Conservation (phyloP, 2,888 invertebrate genomes). For the Euspilapteryx auroguttella region DNA sequence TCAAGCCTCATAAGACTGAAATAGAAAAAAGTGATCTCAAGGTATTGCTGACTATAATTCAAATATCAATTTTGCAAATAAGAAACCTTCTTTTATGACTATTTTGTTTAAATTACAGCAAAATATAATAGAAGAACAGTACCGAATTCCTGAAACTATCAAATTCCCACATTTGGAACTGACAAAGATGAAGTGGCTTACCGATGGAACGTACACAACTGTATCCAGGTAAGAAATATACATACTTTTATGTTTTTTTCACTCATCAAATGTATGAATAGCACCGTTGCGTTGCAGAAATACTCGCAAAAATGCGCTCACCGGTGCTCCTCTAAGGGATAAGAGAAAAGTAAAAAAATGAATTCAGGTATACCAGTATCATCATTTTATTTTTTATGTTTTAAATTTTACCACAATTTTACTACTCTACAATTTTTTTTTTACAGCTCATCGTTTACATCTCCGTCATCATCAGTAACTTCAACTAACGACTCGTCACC, state of each 20-base stretch:
- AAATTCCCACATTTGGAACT: no score
- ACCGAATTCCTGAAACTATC: no score
- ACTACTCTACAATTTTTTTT: no score
- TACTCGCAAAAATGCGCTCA: constrained; percentile 42
- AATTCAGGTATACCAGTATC: constrained; percentile 1
- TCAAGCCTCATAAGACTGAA: constrained; percentile 12
- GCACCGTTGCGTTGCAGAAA: no score
- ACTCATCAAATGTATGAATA: no score
- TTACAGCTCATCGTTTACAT: constrained; percentile 29
- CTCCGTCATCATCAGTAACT: constrained; percentile 16
- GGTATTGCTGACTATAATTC: no score
- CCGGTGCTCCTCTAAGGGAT: constrained; percentile 40
- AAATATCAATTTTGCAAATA: no score
- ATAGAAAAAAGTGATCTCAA: constrained; percentile 8
- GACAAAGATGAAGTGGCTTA: constrained; percentile 47
- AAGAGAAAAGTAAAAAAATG: constrained; percentile 14
- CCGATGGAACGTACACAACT: constrained; percentile 26
- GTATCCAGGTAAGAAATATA: no score
- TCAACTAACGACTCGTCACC: constrained; percentile 18
- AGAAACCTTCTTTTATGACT: no score
- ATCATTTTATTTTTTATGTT: constrained; percentile 6
- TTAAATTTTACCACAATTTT: no score
- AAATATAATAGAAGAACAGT: no score
- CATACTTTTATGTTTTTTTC: no score
- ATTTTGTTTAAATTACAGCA: constrained; percentile 13